Evolutionary conservation across 2,797 vertebrate genomes (phyloP), one percentile per base, ranked within the genome.

Genomic region (Danio kyathit): DNA sequence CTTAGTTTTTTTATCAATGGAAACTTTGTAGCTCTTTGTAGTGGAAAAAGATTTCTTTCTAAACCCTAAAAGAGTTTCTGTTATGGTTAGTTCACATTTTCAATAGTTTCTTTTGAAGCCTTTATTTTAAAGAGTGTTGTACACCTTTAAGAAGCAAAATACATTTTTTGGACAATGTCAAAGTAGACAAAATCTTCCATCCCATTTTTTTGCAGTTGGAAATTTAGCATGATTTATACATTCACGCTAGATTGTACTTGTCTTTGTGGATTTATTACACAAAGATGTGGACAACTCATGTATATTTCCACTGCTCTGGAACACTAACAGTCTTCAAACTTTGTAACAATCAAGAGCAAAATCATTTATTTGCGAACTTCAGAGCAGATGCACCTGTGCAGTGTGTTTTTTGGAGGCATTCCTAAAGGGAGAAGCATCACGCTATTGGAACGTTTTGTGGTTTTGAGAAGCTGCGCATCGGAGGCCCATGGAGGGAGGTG

Each of bases 371-470:
- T 59, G 46, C n/a, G 13, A 70, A 76, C 80, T 51, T 19, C 38
- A 74, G 56, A 83, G 81, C 29, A 88, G 81, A 82, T 84, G 83
- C 76, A 86, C 83, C 81, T 85, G 81, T 54, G 74, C 74, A 16
- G 57, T 83, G 76, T 85, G 83, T 74, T 76, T 75, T 81, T 83
- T 76, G 73, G 73, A 85, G 72, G 71, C 74, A 91, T 91, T 91
- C 89, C 89, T 89, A 65, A 72, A 70, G 81, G 79, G 70, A 90
- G 90, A 93, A 86, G 83, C 84, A 86, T 79, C 63, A 66, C 85
- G 78, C 83, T 83, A 84, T 78, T 88, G 88, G 81, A 88, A 83
- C 76, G 84, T 83, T 66, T 70, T 80, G 85, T 60, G 79, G 82
- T 85, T 87, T 73, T 69, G 72, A 71, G 85, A 88, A 73, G 61